Conservation (phyloP, 2,888 invertebrate species). For the Pristionchus japonicus region DNA sequence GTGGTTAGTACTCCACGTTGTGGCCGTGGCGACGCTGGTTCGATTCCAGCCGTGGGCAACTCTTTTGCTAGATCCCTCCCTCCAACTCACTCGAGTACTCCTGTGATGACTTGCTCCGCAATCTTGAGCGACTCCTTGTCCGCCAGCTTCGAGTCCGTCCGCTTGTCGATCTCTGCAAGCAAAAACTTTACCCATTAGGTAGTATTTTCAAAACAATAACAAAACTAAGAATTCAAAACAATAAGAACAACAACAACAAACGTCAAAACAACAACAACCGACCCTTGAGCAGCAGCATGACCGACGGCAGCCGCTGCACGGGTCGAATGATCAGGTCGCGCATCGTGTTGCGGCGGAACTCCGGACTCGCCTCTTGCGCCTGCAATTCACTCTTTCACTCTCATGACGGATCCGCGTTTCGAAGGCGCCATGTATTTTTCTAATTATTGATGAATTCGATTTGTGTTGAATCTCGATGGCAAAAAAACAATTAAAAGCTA, state of each 20-base stretch:
- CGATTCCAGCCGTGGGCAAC: slow-evolving; percentile 57
- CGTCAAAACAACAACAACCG: not conserved
- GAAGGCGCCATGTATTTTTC: no score
- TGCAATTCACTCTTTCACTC: slow-evolving; percentile 53
- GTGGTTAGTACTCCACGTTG: slow-evolving; percentile 69
- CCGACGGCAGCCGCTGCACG: slow-evolving; percentile 95
- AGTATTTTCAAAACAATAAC: no score
- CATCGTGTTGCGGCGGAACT: slow-evolving; percentile 94
- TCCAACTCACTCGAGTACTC: slow-evolving; percentile 39
- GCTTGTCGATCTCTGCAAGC: slow-evolving; percentile 47
- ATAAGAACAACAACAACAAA: no score
- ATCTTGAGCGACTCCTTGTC: slow-evolving; percentile 44
- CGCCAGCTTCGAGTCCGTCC: slow-evolving; percentile 43
- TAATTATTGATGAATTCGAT: no score
- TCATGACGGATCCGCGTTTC: no score
- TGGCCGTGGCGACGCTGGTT: slow-evolving; percentile 67
- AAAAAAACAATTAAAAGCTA: no score
- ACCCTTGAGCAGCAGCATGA: slow-evolving; percentile 93
- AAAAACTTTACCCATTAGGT: no score
- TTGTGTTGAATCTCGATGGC: no score
- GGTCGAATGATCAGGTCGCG: slow-evolving; percentile 96
- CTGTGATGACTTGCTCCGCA: not conserved
- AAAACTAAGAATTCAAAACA: not conserved
- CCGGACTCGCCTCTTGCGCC: slow-evolving; percentile 82
- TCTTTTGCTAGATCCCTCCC: slow-evolving; percentile 22